Base-by-base conservation (phyloP, 2,797 vertebrate species). In the Sebastes steindachneri region DNA sequence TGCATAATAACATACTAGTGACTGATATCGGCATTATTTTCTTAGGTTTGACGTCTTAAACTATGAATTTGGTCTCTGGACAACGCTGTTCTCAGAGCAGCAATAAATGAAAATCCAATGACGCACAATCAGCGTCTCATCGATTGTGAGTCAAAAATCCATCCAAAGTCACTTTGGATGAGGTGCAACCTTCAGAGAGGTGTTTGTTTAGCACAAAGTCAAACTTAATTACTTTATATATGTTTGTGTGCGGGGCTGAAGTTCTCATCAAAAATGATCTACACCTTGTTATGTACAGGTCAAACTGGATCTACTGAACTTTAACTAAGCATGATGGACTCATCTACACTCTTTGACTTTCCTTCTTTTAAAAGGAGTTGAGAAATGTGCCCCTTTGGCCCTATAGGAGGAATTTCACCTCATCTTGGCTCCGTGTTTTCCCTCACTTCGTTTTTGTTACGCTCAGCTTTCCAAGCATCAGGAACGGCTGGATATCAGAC, bases 41-140 rank as follows among this genome's bases (percentile, higher is more conserved):
- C 12, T 23, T 55, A 5, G 23, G 9, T 58, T 72, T 31, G 60
- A 79, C 2, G 4, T 65, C 23, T 60, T 28, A 3, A 9, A 19
- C 11, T n/a, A 7, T 62, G 57, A 68, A 41, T 25, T 5, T 9
- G 23, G 23, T 45, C 10, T 41, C 3, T 0, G 21, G 51, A 48
- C 55, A 31, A 9, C 14, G 9, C 2, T 1, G 19, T 54, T 25
- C 21, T 71, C 59, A 35, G n/a, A 25, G 35, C 35, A 6, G 57
- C 35, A 33, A 69, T 75, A 68, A 80, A 80, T 86, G 68, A 76
- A 84, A 81, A 86, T 73, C 59, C 62, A 73, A 60, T 73, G 82
- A 28, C 57, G 15, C 19, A 41, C 59, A 68, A 79, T 79, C 71
- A 76, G 74, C n/a, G 3, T 10, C 21, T 21, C 65, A 77, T 86